Evolutionary conservation across 2,113 vertebrate species (phyloP).

Genomic region (Charina bottae): DNA sequence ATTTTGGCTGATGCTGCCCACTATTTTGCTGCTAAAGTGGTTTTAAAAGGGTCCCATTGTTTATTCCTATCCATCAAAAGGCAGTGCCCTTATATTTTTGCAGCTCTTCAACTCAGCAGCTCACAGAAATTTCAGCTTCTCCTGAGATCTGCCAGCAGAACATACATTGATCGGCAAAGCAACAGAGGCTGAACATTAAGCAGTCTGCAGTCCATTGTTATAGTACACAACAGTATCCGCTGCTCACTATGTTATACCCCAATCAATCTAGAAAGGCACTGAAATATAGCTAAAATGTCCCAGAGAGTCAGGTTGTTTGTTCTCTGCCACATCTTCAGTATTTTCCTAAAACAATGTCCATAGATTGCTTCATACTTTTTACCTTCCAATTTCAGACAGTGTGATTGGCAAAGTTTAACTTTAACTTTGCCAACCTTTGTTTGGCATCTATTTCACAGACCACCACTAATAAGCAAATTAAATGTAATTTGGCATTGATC

Average conservation of each 20-base stretch:
- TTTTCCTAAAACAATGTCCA: not conserved
- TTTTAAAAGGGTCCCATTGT: not conserved
- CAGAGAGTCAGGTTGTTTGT: not conserved
- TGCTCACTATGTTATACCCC: not conserved
- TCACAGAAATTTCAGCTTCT: slow-evolving; percentile 23
- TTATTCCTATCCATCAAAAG: not conserved
- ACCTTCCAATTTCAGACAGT: not conserved
- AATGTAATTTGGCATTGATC: not conserved
- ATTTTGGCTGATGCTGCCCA: not conserved
- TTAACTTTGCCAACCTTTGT: not conserved
- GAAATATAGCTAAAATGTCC: slow-evolving; percentile 9
- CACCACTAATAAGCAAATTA: not conserved
- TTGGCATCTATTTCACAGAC: not conserved
- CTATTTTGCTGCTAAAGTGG: not conserved
- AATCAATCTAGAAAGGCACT: not conserved
- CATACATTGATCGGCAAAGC: not conserved
- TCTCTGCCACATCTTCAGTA: slow-evolving; percentile 4
- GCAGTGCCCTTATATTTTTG: not conserved
- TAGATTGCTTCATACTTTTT: slow-evolving; percentile 6
- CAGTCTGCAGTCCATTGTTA: slow-evolving; percentile 19
- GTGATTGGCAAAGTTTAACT: not conserved
- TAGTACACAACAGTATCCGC: slow-evolving; percentile 20
- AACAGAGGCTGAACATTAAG: not conserved
- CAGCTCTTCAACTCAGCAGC: not conserved
- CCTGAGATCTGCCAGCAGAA: not conserved